Evolutionary conservation across 2,888 invertebrate genomes (phyloP).

Genomic region (Trissoscelio sp.): DNA sequence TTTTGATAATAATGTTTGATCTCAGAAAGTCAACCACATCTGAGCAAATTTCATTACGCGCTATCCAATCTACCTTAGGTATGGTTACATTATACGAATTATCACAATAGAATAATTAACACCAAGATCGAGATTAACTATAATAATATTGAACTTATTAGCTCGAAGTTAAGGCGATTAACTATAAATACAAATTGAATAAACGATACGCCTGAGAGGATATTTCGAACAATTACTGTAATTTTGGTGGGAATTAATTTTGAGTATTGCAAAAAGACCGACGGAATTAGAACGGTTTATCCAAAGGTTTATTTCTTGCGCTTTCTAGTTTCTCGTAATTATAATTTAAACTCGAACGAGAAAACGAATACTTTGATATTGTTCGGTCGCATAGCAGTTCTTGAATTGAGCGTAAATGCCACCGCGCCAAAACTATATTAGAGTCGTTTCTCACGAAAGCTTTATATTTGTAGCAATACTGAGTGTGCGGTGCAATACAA

Average conservation of each 20-base stretch:
- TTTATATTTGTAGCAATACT: constrained; percentile 55
- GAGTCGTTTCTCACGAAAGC: constrained; percentile 61
- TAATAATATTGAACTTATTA: constrained; percentile 31
- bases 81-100: constrained; percentile 7
- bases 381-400: constrained; percentile 36
- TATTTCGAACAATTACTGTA: background rate
- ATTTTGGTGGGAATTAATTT: constrained; percentile 22
- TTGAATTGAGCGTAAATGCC: constrained; percentile 54
- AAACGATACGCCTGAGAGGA: background rate
- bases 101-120: constrained; percentile 39
- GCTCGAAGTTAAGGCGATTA: constrained; percentile 19
- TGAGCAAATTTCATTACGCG: constrained; percentile 36
- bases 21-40: constrained; percentile 18
- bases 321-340: constrained; percentile 35
- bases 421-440: constrained; percentile 53
- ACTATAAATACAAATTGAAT: constrained; percentile 12
- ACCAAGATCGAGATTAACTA: constrained; percentile 25
- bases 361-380: constrained; percentile 45
- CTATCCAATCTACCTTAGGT: constrained; percentile 8
- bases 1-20: constrained; percentile 18
- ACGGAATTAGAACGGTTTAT: background rate
- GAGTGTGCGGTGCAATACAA: constrained; percentile 37
- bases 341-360: constrained; percentile 34
- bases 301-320: constrained; percentile 4
- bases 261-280: background rate